These are phyloP conservation scores for Rousettus leschenaultii DNA, from an alignment of 2,113 vertebrate species.

Conservation along the genomic window DNA sequence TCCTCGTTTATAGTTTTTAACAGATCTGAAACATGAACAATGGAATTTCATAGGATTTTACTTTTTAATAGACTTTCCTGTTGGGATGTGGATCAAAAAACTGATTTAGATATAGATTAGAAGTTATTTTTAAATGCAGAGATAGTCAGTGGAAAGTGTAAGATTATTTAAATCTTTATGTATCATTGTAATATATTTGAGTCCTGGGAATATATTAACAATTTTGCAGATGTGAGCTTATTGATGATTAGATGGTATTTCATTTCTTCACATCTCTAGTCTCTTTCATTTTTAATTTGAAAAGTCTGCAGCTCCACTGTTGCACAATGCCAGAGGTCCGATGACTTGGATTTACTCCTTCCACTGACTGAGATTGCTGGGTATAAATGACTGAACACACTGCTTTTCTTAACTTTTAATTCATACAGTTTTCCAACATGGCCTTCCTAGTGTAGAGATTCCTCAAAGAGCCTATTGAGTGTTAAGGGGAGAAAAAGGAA, in stretches of 20 bases:
- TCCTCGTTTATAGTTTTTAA: not conserved
- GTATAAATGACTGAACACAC: not conserved
- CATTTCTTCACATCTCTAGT: not conserved
- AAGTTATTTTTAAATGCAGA: constrained; percentile 12
- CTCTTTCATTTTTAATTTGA: constrained; percentile 7
- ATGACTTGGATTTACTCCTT: not conserved
- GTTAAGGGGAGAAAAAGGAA: not conserved
- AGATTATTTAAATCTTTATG: not conserved
- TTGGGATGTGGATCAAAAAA: not conserved
- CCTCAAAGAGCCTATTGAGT: not conserved
- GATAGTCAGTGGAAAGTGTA: not conserved
- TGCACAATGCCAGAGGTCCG: not conserved
- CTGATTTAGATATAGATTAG: not conserved
- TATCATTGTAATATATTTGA: not conserved
- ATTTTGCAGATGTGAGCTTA: not conserved
- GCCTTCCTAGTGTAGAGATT: not conserved
- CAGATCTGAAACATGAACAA: not conserved
- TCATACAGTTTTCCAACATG: not conserved
- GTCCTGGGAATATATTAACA: not conserved
- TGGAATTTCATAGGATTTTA: not conserved
- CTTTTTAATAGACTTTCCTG: not conserved
- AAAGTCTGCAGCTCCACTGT: not conserved
- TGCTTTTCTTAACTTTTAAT: not conserved
- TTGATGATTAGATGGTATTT: not conserved
- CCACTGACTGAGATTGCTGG: not conserved